Base-by-base conservation (phyloP, 2,113 vertebrate species). In the Carollia perspicillata region DNA sequence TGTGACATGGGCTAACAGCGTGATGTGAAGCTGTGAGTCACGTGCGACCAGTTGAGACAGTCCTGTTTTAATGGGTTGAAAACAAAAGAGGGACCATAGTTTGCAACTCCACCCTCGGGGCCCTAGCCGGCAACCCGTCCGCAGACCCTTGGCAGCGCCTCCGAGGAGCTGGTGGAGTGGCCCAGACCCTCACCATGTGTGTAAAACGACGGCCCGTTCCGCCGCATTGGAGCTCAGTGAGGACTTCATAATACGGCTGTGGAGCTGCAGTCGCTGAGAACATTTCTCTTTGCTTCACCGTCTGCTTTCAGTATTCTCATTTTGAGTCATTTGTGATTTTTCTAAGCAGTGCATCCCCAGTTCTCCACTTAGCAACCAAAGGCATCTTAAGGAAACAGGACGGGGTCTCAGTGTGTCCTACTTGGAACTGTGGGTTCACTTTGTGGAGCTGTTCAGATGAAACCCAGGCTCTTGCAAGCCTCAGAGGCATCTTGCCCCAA, bases 181-280 rank as follows among this genome's bases (percentile, higher is more conserved):
- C 37, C 6, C 60, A 6, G 35, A n/a, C 22, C 23, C 40, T 75
- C 51, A 5, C 37, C 68, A 1, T 33, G 72, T 22, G 2, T 1
- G 6, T 4, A 40, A 30, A 30, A 9, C 14, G 2, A 0, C 0
- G 37, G 11, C 20, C 6, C 28, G 12, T 18, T 33, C 16, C 49
- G 1, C 14, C 5, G 60, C 63, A 11, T 37, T 28, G 83, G 79
- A 77, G 35, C 74, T 68, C 65, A 49, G 2, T 78, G 42, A 12
- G 17, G 44, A 35, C 72, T 63, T 40, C 28, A 20, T 4, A 0
- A 5, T 6, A 23, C 51, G 71, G 12, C 16, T 4, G 6, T 9
- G 22, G 35, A 85, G 77, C 0, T 23, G 8, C 8, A 16, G 0
- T 55, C 33, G 17, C 6, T 28, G 44, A 37, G 79, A 40, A 85